Conservation (phyloP, 2,113 vertebrate species). For the Cricetomys ansorgei region DNA sequence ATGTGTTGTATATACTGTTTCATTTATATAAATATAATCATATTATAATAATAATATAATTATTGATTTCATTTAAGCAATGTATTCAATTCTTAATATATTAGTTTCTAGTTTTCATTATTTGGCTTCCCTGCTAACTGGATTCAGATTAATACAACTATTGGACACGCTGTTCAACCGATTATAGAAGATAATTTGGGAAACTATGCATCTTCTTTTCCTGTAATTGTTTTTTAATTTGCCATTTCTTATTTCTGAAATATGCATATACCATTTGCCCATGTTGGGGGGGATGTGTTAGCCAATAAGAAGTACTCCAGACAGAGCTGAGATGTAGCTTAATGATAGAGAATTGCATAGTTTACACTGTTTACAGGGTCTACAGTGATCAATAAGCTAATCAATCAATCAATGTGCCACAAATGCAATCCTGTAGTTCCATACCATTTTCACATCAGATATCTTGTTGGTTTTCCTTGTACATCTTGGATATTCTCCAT, state of each 20-base stretch:
- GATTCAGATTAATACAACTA: background rate
- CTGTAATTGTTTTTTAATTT: background rate
- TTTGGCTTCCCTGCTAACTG: background rate
- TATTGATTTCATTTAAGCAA: background rate
- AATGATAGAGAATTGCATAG: background rate
- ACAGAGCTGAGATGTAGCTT: background rate
- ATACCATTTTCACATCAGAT: background rate
- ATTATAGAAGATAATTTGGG: background rate
- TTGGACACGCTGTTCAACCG: background rate
- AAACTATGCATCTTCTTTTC: background rate
- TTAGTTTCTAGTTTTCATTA: background rate
- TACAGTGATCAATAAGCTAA: background rate
- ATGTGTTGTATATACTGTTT: background rate
- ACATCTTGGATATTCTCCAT: background rate
- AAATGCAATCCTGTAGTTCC: background rate
- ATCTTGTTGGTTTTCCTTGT: background rate
- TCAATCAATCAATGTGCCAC: background rate
- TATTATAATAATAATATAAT: background rate
- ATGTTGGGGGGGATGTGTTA: background rate
- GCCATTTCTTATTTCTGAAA: background rate
- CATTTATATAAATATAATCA: background rate
- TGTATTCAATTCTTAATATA: background rate
- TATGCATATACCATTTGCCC: background rate
- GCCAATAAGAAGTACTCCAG: background rate
- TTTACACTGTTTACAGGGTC: background rate